A percentile compares a stretch with the other conserved stretches of the same genome.
phyloP scores from a whole-genome alignment of 2,888 invertebrate species.

The Mimas tiliae region DNA sequence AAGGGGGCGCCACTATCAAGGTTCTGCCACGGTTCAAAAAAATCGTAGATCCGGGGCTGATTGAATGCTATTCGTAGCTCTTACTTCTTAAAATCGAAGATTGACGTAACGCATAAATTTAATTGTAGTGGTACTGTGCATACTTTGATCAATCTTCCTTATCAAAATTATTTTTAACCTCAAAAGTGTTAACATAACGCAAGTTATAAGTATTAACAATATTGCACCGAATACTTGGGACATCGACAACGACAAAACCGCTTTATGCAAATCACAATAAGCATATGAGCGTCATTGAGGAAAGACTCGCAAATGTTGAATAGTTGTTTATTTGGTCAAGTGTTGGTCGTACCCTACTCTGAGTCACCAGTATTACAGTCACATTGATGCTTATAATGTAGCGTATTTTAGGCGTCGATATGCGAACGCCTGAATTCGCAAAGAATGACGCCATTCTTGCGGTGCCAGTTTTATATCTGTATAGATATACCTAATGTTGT shows the following conservation, averaged over 20 bases:
- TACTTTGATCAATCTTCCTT: too few species aligned
- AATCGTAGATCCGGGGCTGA: too few species aligned
- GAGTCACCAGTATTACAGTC: conserved; percentile 81
- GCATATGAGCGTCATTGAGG: conserved; percentile 55
- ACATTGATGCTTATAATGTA: conserved; percentile 64
- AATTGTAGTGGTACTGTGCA: too few species aligned
- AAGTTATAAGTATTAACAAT: background rate
- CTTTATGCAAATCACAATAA: conserved; percentile 31
- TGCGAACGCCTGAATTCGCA: conserved; percentile 68
- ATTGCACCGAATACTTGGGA: background rate
- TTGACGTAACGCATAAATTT: too few species aligned
- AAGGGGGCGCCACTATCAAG: too few species aligned
- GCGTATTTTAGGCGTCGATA: conserved; percentile 74
- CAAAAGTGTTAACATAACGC: background rate
- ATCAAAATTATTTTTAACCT: too few species aligned
- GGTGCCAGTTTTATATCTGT: conserved; percentile 51
- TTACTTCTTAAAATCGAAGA: too few species aligned
- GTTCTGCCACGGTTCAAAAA: too few species aligned
- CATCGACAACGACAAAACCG: background rate
- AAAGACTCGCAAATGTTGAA: conserved; percentile 65
- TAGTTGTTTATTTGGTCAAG: conserved; percentile 81
- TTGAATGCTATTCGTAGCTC: too few species aligned
- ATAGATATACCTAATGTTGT: conserved; percentile 28
- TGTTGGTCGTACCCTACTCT: conserved; percentile 58
- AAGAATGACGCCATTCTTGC: conserved; percentile 78